Conservation (phyloP, 2,797 vertebrate species). For the Spinus olivaceus region DNA sequence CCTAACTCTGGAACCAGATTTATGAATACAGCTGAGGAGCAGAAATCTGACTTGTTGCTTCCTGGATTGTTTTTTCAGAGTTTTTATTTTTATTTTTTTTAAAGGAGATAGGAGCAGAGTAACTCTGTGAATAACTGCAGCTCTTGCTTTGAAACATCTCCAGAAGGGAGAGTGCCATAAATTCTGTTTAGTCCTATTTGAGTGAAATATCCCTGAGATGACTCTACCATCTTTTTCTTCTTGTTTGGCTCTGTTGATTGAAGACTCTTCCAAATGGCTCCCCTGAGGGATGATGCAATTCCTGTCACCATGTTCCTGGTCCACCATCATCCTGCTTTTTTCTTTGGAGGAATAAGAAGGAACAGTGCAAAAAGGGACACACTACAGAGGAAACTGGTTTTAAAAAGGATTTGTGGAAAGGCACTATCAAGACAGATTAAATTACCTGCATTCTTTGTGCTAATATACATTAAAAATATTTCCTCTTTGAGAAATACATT, state of each 20-base stretch:
- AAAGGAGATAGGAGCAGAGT: background rate
- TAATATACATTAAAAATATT: background rate
- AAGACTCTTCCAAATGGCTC: constrained; percentile 34
- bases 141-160: background rate
- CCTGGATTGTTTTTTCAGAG: background rate
- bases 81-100: no score
- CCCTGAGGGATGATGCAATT: constrained; percentile 36
- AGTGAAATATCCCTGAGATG: constrained; percentile 17
- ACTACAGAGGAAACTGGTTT: background rate
- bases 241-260: constrained; percentile 14
- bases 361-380: background rate
- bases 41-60: background rate
- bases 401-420: background rate
- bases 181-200: background rate
- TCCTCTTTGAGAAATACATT: background rate
- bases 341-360: background rate
- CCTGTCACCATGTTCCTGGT: background rate
- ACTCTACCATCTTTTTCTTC: background rate
- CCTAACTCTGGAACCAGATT: background rate
- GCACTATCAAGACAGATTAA: background rate
- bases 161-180: background rate
- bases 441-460: background rate
- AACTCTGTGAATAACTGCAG: background rate
- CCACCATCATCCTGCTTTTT: background rate
- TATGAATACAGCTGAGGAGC: background rate